Evolutionary conservation across 2,888 invertebrate species (phyloP).

Genomic region (Drosophila anomalata): DNA sequence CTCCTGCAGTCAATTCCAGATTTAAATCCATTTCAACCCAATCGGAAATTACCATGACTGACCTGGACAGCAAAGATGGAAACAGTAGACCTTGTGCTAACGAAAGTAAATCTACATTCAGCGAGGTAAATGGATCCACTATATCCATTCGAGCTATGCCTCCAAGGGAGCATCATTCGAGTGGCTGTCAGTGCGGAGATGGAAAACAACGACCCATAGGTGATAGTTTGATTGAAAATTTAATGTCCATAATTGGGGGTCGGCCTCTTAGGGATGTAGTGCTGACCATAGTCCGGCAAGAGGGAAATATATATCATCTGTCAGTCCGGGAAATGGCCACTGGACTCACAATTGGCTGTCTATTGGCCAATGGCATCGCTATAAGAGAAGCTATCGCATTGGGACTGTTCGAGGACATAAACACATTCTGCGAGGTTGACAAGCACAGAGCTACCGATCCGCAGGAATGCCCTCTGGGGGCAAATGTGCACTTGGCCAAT

Average conservation of each 20-base stretch:
- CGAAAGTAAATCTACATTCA: neutral
- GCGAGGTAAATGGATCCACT: neutral
- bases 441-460: conserved; percentile 23
- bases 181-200: conserved; percentile 43
- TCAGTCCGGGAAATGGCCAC: conserved; percentile 53
- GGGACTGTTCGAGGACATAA: conserved; percentile 57
- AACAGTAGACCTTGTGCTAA: neutral
- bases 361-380: conserved; percentile 62
- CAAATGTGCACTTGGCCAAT: conserved; percentile 35
- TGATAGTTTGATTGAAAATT: conserved; percentile 25
- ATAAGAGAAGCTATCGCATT: conserved; percentile 50
- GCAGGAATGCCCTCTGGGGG: conserved; percentile 21
- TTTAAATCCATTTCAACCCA: conserved; percentile 2
- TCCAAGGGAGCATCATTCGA: neutral
- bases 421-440: conserved; percentile 56
- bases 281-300: conserved; percentile 58
- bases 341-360: conserved; percentile 52
- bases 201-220: conserved; percentile 11
- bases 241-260: conserved; percentile 34
- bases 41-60: neutral
- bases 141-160: neutral
- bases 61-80: neutral
- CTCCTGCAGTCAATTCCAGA: neutral
- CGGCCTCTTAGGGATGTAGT: conserved; percentile 40
- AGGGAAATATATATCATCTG: conserved; percentile 70